A percentile compares a stretch with the other conserved stretches of the same genome.
Conservation (phyloP, 64 coral and sea anemone genomes). For the Stichodactyla mertensii region DNA sequence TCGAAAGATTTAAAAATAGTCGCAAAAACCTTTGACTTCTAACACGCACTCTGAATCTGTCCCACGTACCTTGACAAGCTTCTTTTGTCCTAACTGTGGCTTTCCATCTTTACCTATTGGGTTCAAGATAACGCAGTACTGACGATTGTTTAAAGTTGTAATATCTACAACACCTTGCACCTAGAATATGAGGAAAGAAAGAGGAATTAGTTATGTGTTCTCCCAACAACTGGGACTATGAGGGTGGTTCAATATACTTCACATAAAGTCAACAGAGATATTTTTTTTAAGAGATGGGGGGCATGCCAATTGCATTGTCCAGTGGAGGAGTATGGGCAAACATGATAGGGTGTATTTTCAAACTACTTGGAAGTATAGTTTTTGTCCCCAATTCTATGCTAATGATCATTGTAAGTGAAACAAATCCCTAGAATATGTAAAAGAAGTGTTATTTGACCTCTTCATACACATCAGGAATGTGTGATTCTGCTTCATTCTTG, state of each 20-base stretch:
- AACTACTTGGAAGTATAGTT: no score
- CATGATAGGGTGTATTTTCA: no score
- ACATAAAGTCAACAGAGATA: no score
- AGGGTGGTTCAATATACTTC: no score
- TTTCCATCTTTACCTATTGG: slow-evolving; percentile 93
- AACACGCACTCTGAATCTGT: no score
- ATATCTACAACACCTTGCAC: slow-evolving; percentile 87
- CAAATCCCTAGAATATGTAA: not conserved
- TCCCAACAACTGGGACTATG: no score
- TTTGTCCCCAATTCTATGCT: no score
- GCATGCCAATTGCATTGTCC: no score
- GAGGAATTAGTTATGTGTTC: not conserved
- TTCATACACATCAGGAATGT: slow-evolving; percentile 99
- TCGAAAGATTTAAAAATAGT: no score
- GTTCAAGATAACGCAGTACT: slow-evolving; percentile 91
- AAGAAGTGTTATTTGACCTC: slow-evolving; percentile 42
- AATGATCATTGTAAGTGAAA: not conserved
- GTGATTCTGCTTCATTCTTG: slow-evolving; percentile 82
- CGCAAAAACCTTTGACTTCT: no score
- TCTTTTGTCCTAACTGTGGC: slow-evolving; percentile 93
- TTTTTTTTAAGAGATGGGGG: no score
- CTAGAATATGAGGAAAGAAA: slow-evolving; percentile 7
- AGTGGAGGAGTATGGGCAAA: no score
- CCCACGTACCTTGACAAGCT: slow-evolving; percentile 73
- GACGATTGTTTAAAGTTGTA: slow-evolving; percentile 89